Evolutionary conservation across 2,113 vertebrate genomes (phyloP), one percentile per base, ranked within the genome.

Genomic region (Columbina picui): DNA sequence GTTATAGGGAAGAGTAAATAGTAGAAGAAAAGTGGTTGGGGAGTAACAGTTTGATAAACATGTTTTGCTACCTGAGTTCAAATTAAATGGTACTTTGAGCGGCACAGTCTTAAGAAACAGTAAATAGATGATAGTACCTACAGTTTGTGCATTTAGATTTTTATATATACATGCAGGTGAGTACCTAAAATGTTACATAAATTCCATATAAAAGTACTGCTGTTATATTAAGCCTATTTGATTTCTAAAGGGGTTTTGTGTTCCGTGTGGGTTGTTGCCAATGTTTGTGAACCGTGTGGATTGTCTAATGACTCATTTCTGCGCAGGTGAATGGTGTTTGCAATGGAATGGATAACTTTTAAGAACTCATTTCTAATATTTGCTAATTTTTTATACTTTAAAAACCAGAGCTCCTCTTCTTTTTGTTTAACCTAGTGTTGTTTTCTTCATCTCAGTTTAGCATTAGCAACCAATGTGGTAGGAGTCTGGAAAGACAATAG

Each of bases 121-220:
- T 34, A 73, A 79, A 32, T 70, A 82, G 6, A 25, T 60, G n/a
- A 27, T 18, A 41, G 30, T 52, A 52, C 34, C 20, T 55, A 22
- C 12, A 7, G 12, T 65, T 7, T 65, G 6, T 41, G 14, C 19
- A 3, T 52, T 16, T 59, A n/a, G 7, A 7, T 67, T 47, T 76
- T 65, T 50, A 26, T 26, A 22, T 16, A 30, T 39, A 8, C 2
- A 2, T 41, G 10, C 3, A 59, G 20, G 3, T 32, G 5, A 0
- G 0, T 38, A 12, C 36, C 30, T 27, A 29, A 64, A 82, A 41
- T 25, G 12, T 26, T 5, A n/a, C 3, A 12, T 20, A 45, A 25
- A 25, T 50, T 52, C 27, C 43, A 10, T 47, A 30, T 64, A 16
- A 49, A 60, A 50, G 2, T 26, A 12, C 49, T 38, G 13, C 57